These are phyloP conservation scores for Luscinia megarhynchos DNA, from an alignment of 2,797 vertebrate species.

Conservation along the genomic window DNA sequence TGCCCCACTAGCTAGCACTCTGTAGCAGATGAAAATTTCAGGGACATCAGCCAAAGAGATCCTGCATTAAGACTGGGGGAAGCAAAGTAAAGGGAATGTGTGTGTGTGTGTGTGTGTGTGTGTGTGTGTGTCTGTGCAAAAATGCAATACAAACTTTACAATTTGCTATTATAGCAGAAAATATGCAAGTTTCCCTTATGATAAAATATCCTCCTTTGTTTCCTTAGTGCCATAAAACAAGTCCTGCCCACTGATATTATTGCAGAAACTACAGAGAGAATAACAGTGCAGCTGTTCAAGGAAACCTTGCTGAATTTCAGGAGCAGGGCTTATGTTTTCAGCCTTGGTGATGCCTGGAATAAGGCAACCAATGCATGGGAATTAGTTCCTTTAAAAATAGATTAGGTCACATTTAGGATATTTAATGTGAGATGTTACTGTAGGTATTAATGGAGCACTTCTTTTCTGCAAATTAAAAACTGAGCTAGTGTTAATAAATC, in stretches of 20 bases:
- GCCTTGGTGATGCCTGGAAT: background rate
- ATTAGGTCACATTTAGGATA: background rate
- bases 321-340: background rate
- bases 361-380: background rate
- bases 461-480: conserved; percentile 25
- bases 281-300: background rate
- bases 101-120: background rate
- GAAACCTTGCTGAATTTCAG: background rate
- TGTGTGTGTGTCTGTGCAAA: background rate
- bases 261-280: background rate
- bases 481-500: conserved; percentile 5
- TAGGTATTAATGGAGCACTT: background rate
- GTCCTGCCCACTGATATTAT: background rate
- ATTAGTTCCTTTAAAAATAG: conserved; percentile 2
- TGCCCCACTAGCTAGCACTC: background rate
- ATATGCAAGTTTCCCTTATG: background rate
- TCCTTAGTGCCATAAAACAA: background rate
- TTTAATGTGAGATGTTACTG: background rate
- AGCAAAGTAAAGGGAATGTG: background rate
- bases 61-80: background rate
- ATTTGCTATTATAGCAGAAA: background rate
- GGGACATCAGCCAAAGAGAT: background rate
- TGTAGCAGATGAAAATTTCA: conserved; percentile 7
- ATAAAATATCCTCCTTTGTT: background rate
- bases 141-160: background rate